phyloP scores from a whole-genome alignment of 1,140 invertebrate species.

The Lutraria rhynchaena region DNA sequence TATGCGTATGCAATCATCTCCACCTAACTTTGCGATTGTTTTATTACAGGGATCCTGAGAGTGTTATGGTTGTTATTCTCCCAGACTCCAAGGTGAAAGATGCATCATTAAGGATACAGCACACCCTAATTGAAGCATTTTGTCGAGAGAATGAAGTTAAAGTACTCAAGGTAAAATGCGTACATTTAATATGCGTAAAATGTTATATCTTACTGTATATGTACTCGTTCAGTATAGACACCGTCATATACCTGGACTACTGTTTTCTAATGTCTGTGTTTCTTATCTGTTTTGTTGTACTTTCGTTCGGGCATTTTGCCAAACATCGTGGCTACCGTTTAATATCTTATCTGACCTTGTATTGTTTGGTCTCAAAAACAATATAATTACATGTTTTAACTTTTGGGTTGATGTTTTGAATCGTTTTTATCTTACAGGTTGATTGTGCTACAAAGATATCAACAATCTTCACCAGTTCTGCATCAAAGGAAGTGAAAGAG shows the following conservation, averaged over 20 bases:
- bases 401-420: neutral
- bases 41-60: constrained; percentile 70
- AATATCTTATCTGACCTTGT: too few relatives aligned
- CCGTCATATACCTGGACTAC: too few relatives aligned
- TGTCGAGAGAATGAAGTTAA: constrained; percentile 79
- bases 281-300: too few relatives aligned
- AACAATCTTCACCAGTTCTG: constrained; percentile 41
- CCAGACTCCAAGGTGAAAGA: constrained; percentile 66
- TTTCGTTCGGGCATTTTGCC: too few relatives aligned
- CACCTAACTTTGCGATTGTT: constrained; percentile 15
- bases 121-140: constrained; percentile 78
- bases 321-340: too few relatives aligned
- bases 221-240: too few relatives aligned
- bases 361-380: too few relatives aligned
- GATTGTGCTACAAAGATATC: constrained; percentile 61
- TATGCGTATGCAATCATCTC: neutral
- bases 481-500: constrained; percentile 51
- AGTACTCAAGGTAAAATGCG: constrained; percentile 75
- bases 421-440: constrained; percentile 55
- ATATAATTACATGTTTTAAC: too few relatives aligned
- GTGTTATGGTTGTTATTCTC: constrained; percentile 78
- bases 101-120: constrained; percentile 75
- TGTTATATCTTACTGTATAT: too few relatives aligned
- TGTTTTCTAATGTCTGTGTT: too few relatives aligned
- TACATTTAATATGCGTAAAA: too few relatives aligned